Conservation (phyloP, 2,797 vertebrate genomes). For the Taenioides sp. region DNA sequence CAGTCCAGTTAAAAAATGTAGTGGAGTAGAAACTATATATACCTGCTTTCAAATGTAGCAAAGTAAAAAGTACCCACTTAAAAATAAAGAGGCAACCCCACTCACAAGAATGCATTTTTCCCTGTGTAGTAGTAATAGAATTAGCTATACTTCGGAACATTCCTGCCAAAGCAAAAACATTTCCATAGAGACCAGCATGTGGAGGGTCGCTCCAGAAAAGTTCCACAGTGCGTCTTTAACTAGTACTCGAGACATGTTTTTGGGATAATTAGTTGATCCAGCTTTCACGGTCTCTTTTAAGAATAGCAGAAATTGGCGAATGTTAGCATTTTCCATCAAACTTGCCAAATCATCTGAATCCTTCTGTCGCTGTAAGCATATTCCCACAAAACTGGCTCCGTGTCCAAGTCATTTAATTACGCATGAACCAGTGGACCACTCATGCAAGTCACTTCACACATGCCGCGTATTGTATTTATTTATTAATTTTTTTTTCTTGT, state of each 20-base stretch:
- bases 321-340: slow-evolving; percentile 45
- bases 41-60: no score
- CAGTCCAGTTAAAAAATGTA: no score
- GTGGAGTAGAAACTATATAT: no score
- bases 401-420: slow-evolving; percentile 48
- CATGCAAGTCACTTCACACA: slow-evolving; percentile 39
- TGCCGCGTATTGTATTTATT: slow-evolving; percentile 29
- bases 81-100: no score
- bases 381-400: slow-evolving; percentile 41
- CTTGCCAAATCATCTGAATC: slow-evolving; percentile 58
- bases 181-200: no score
- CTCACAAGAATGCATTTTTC: no score
- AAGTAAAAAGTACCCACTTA: no score
- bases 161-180: no score
- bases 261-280: slow-evolving; percentile 51
- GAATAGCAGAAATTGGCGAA: slow-evolving; percentile 36
- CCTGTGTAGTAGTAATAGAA: no score
- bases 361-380: slow-evolving; percentile 42
- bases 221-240: no score
- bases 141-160: no score
- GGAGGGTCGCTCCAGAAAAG: no score
- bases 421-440: slow-evolving; percentile 42
- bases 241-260: slow-evolving; percentile 44
- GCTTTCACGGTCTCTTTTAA: slow-evolving; percentile 35
- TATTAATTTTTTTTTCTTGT: slow-evolving; percentile 33